Evolutionary conservation across 35 echinoderm and acorn worm species (phyloP), one percentile per base, ranked within the genome.

Genomic region (Patiria miniata): DNA sequence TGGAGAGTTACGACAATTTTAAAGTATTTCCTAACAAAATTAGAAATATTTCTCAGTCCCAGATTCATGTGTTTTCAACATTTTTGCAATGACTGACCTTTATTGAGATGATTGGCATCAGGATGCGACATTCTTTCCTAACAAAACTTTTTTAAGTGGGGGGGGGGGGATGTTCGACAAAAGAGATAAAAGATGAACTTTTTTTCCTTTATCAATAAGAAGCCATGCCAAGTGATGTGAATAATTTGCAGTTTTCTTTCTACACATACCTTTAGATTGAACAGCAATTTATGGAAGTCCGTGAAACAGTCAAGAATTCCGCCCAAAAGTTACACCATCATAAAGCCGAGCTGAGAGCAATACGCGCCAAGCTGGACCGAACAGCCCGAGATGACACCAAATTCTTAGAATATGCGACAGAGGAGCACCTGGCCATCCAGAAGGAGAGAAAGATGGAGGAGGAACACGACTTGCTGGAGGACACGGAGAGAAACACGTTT

Each of bases 401-500:
- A 56, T 99, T 94, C 78, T 87, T 99, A 37, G 93, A 99, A 37
- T 65, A 91, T 80, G 96, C 96, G 2, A 99, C 96, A 2, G 96
- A 99, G 61, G 96, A 99, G 52, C 96, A 99, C 52, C 78, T 76
- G 52, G 40, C 91, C n/a, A 79, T 99, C 0, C 92, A 99, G 68
- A 57, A 18, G 61, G 96, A 99, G 76, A 92, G 81, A 28, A 65
- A 83, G 22, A 44, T 95, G 4, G 89, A 94, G 73, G 92, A 99
- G 22, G 65, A 40, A 21, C 77, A 89, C 17, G 51, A 85, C 4
- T 40, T 40, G 44, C 60, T 89, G 2, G 78, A 89, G 29, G 83
- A 82, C 10, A 79, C 81, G 15, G 96, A 99, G 82, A 91, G 96
- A 77, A 85, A 73, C 23, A 83, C 86, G 18, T 94, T 99, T 52